Base-by-base conservation (phyloP, 2,888 invertebrate species). In the Megalurothrips usitatus region DNA sequence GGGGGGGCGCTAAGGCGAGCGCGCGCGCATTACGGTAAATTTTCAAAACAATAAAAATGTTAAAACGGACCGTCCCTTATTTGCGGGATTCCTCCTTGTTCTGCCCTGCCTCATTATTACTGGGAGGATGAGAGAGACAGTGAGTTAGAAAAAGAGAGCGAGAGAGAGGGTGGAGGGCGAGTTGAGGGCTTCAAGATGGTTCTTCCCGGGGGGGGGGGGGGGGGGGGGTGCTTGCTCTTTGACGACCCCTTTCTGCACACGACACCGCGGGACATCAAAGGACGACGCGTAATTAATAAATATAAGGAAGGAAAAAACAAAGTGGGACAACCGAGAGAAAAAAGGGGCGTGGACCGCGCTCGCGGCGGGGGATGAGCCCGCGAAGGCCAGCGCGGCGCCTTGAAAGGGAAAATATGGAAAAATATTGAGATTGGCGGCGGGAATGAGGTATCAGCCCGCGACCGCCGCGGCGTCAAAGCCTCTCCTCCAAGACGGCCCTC, bases 331-430 rank as follows among this genome's bases (percentile, higher is more conserved):
- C 58, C 4, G 14, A 17, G 58, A 17, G 12, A 12, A 52, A 58
- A 19, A n/a, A 58, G 58, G 58, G n/a, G 58, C 58, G 6, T 6
- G 68, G 14, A 63, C 63, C 52, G 6, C 52, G 14, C 14, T 17
- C 52, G 34, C 34, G 3, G 34, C 34, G 34, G 34, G 34, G 34
- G 34, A 43, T 43, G 34, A 43, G 34, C 6, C 34, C 34, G 11
- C 52, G 52, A 43, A 43, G 34, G 68, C 68, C 10, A 14, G 52
- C 52, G 23, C 11, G n/a, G 68, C 63, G 68, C 68, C 68, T 12
- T 26, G 68, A 75, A 75, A 75, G 68, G 58, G 9, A 75, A 75
- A 26, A 75, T 75, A 75, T 75, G 68, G 68, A 75, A 75, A 75
- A 75, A 75, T 75, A 75, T 75, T 23, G 23, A 75, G 26, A 75